Percentiles rank a stretch among this genome's conserved stretches.
phyloP scores from a whole-genome alignment of 2,888 invertebrate species.

The Boloria euphrosyne region DNA sequence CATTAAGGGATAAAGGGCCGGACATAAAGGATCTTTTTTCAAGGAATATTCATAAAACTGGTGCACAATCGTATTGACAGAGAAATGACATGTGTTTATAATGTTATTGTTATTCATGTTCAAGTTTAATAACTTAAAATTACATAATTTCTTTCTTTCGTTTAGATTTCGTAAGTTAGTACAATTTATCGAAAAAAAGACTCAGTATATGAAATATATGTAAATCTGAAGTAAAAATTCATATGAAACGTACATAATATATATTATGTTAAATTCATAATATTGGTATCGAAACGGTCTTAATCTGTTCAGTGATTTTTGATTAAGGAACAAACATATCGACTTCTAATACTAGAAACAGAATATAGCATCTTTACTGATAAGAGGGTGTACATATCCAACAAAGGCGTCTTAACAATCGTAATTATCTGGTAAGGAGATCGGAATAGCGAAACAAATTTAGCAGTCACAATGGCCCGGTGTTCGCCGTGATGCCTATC shows the following conservation, averaged over 20 bases:
- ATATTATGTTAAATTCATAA: too few species aligned
- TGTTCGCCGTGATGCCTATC: slow-evolving; percentile 77
- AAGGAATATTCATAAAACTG: slow-evolving; percentile 70
- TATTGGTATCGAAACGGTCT: too few species aligned
- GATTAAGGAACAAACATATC: not conserved
- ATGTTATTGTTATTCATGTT: not conserved
- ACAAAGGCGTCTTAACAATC: slow-evolving; percentile 69
- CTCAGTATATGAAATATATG: too few species aligned
- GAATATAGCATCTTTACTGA: slow-evolving; percentile 8
- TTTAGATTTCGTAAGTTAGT: too few species aligned
- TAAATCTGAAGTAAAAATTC: too few species aligned
- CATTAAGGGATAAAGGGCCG: slow-evolving; percentile 61
- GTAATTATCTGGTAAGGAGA: slow-evolving; percentile 74
- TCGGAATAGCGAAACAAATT: slow-evolving; percentile 80
- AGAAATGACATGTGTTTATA: slow-evolving; percentile 28
- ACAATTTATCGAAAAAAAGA: too few species aligned
- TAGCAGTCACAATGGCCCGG: slow-evolving; percentile 76
- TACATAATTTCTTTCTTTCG: too few species aligned
- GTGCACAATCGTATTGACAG: slow-evolving; percentile 46
- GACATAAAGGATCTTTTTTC: slow-evolving; percentile 63
- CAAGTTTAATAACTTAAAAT: too few species aligned
- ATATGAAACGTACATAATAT: too few species aligned
- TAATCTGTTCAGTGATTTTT: not conserved
- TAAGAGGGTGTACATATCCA: slow-evolving; percentile 33
- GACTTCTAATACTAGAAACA: not conserved